Base-by-base conservation (phyloP, 2,888 invertebrate species). In the Leucophenga maculata region DNA sequence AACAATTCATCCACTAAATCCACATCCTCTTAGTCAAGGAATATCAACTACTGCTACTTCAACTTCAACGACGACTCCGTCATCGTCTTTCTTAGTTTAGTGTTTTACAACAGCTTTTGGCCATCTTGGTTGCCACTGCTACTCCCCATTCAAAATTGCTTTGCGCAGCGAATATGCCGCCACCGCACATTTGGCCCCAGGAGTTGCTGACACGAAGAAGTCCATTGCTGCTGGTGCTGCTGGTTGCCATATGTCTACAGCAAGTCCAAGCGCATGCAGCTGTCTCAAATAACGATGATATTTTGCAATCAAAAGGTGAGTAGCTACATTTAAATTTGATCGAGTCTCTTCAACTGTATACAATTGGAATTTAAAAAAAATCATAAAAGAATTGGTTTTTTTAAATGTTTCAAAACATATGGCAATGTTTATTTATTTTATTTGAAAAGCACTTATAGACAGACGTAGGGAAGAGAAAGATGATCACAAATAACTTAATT, bases 241-340 rank as follows among this genome's bases (percentile, higher is more conserved):
- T 60, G 60, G n/a, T 60, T 60, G 39, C 32, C 60, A 60, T 39
- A 60, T 60, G 60, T 39, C 39, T 60, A 26, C 26, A 26, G 26
- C 39, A 39, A 39, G 44, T 8, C 16, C 9, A 18, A 16, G 60
- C 18, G 16, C 20, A 54, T 54, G 18, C 22, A 54, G 20, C 18
- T 22, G 18, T 18, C 11, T 18, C 16, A 16, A 60, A 32, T 16
- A 60, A 39, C 60, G 16, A 44, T 20, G 39, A 60, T 18, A 16
- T n/a, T 18, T 39, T 44, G 60, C 16, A 32, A 32, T 18, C 60
- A 39, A 60, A 39, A 39, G 60, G 60, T 60, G 44, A 60, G 60
- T 14, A 20, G 8, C 11, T 54, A 9, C 18, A 11, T 4, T 18
- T 9, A 54, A 18, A 18, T 54, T 13, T 14, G 4, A 16, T 18